Conservation (phyloP, 2,113 vertebrate genomes). For the Ploceus nigricollis region DNA sequence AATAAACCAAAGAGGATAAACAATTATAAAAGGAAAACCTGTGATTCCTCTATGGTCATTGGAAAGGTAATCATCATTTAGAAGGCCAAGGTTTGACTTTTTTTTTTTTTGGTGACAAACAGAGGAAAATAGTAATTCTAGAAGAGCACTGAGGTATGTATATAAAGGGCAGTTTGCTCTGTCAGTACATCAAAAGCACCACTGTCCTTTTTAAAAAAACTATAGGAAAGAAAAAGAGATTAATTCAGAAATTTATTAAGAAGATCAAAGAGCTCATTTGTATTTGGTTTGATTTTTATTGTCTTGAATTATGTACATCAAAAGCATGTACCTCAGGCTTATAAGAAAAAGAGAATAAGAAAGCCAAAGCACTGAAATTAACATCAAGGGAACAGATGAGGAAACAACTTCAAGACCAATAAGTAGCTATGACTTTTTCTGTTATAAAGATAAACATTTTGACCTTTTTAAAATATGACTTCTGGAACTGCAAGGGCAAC, state of each 20-base stretch:
- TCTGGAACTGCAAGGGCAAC: conserved; percentile 27
- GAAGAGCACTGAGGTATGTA: neutral
- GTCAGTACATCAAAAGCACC: neutral
- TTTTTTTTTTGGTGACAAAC: neutral
- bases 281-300: conserved; percentile 27
- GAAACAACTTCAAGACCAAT: conserved; percentile 44
- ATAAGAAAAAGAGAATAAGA: neutral
- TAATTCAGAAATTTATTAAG: neutral
- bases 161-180: neutral
- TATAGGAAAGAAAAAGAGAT: neutral
- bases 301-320: conserved; percentile 17
- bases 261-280: conserved; percentile 16
- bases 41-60: neutral
- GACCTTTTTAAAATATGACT: conserved; percentile 61
- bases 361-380: neutral
- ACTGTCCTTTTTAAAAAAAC: neutral
- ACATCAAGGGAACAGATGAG: neutral
- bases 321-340: neutral
- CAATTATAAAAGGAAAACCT: neutral
- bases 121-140: neutral
- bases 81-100: neutral
- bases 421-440: conserved; percentile 46
- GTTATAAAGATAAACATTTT: conserved; percentile 57
- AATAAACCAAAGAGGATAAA: neutral
- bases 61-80: neutral